phyloP scores from a whole-genome alignment of 2,113 vertebrate species.

The Macaca mulatta region DNA sequence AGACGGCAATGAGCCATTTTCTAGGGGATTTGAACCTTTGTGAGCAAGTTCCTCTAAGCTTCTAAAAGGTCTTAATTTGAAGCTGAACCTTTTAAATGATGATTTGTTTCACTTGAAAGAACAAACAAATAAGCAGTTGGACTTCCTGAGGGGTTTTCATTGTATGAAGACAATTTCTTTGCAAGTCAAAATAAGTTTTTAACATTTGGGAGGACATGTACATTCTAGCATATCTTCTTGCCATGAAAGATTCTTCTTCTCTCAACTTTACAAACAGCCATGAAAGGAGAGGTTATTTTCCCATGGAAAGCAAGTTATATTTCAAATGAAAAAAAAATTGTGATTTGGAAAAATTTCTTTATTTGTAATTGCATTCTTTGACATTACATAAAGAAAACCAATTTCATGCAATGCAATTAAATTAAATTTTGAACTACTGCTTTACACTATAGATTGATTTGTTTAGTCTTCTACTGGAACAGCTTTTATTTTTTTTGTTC shows the following conservation, averaged over 20 bases:
- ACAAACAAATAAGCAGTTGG: constrained; percentile 67
- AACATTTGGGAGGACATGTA: constrained; percentile 12
- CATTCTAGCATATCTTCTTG: constrained; percentile 24
- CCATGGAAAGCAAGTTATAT: background rate
- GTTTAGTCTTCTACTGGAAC: background rate
- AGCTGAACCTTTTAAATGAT: constrained; percentile 77
- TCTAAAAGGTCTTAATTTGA: constrained; percentile 80
- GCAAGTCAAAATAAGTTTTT: constrained; percentile 51
- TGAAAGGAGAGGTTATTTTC: constrained; percentile 2
- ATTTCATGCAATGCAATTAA: background rate
- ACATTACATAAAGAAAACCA: constrained; percentile 11
- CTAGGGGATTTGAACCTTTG: constrained; percentile 79
- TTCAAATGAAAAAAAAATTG: constrained; percentile 22
- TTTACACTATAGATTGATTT: background rate
- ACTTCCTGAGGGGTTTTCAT: constrained; percentile 61
- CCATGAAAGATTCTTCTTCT: constrained; percentile 16
- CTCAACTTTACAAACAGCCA: background rate
- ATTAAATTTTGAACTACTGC: background rate
- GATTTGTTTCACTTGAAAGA: constrained; percentile 68
- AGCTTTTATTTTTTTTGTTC: background rate
- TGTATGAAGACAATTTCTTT: constrained; percentile 63
- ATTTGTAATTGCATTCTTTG: constrained; percentile 7
- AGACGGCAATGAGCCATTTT: constrained; percentile 80
- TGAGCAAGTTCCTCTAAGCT: constrained; percentile 78
- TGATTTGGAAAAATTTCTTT: background rate